Base-by-base conservation (phyloP, 2,113 vertebrate genomes). In the Saccopteryx leptura region DNA sequence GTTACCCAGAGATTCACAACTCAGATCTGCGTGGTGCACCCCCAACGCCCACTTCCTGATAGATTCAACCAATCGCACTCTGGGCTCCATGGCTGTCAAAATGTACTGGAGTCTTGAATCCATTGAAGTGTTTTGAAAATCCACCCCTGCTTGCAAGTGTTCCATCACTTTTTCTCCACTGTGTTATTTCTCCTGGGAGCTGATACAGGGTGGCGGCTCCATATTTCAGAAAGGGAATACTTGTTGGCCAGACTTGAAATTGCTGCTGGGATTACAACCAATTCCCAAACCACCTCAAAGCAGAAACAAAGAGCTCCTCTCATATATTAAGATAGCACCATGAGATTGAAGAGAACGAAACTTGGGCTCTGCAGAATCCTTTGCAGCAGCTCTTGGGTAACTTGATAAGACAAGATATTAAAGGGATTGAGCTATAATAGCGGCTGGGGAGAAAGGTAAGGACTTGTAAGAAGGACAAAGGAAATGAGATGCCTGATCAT, bases 231-330 rank as follows among this genome's bases (percentile, higher is more conserved):
- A 69, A 86, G 23, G 68, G 78, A 90, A n/a, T 19, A 18, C 78
- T 71, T 88, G 71, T 74, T 97, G 88, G 88, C 90, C 88, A 93
- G 84, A 65, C n/a, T 75, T 50, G 46, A 97, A 97, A 95, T 95
- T 96, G 95, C 95, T 78, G 28, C 88, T 96, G 95, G 90, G 91
- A 97, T 79, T 97, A 85, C 74, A 95, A 65, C 85, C 74, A 97
- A 97, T 66, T 94, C 95, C 96, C 93, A 92, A 69, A 90, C 56
- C 71, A 9, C 18, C 33, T 18, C 9, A 31, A 54, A 48, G 87
- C 88, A 92, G 90, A 95, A 93, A 66, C 81, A 66, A 97, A 75
- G 54, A 93, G 72, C 39, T 0, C 28, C 60, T 61, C 68, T 91
- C 31, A 0, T 56, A 65, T 12, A 78, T 79, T 74, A 46, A 88